These are phyloP conservation scores for Heliothis peltigera DNA, from an alignment of 2,888 invertebrate genomes.

Conservation along the genomic window DNA sequence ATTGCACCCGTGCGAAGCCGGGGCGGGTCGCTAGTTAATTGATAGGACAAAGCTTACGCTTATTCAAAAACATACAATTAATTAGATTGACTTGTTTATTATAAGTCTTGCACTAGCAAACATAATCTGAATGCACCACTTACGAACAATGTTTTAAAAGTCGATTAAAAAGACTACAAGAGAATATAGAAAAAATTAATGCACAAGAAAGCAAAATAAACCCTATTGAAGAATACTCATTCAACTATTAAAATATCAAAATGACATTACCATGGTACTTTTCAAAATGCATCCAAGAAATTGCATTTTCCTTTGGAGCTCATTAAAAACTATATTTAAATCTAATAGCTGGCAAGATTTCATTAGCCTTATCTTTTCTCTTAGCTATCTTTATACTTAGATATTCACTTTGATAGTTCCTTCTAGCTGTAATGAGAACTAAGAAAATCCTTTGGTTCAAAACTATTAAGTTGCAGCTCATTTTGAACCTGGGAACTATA, in stretches of 20 bases:
- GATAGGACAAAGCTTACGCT: no score
- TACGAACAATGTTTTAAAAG: no score
- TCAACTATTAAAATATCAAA: not conserved
- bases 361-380: constrained; percentile 43
- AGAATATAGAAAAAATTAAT: no score
- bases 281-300: constrained; percentile 45
- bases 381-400: constrained; percentile 27
- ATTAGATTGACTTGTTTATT: no score
- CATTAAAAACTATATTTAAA: constrained; percentile 51
- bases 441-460: constrained; percentile 26
- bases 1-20: no score
- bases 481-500: constrained; percentile 20
- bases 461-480: constrained; percentile 36
- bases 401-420: constrained; percentile 34
- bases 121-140: no score
- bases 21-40: no score
- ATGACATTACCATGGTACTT: constrained; percentile 18
- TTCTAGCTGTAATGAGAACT: constrained; percentile 25
- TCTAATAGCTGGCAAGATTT: constrained; percentile 43
- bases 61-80: no score
- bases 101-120: no score
- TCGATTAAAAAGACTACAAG: no score
- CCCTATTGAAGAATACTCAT: not conserved
- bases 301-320: constrained; percentile 20
- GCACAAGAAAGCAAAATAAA: no score